These are phyloP conservation scores for Hemicrepidius hirtus DNA, from an alignment of 2,888 invertebrate species.

Conservation along the genomic window DNA sequence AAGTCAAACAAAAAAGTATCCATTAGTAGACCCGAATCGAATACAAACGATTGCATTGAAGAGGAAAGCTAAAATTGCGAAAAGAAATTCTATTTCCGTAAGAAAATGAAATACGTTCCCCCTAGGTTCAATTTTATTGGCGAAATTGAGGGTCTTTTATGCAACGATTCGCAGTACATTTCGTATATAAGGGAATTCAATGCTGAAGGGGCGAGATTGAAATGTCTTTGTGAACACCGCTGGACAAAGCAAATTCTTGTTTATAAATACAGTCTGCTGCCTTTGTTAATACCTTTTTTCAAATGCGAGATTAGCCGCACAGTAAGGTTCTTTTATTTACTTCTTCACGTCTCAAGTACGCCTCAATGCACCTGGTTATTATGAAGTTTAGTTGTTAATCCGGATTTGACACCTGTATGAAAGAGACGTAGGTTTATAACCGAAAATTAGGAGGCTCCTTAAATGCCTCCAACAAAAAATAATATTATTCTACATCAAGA, in stretches of 20 bases:
- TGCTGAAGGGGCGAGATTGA: conserved; percentile 22
- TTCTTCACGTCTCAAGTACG: not conserved
- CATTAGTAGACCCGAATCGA: conserved; percentile 33
- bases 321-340: not conserved
- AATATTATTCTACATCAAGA: too few relatives aligned
- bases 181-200: conserved; percentile 9
- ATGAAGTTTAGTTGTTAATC: conserved; percentile 2
- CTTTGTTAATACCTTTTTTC: not conserved
- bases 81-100: conserved; percentile 10
- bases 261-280: conserved; percentile 9
- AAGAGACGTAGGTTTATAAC: not conserved
- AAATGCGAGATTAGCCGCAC: conserved; percentile 7
- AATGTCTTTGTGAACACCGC: conserved; percentile 23
- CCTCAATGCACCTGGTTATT: conserved; percentile 12
- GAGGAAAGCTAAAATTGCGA: too few relatives aligned
- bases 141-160: conserved; percentile 22
- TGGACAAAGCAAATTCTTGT: conserved; percentile 24
- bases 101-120: conserved; percentile 15
- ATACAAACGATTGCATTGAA: conserved; percentile 24
- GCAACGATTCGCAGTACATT: conserved; percentile 15
- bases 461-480: not conserved
- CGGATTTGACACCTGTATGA: conserved; percentile 5
- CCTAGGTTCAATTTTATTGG: conserved; percentile 15
- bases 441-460: too few relatives aligned
- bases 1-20: conserved; percentile 33